phyloP scores from a whole-genome alignment of 2,797 vertebrate species.

The Neomorphus geoffroyi region DNA sequence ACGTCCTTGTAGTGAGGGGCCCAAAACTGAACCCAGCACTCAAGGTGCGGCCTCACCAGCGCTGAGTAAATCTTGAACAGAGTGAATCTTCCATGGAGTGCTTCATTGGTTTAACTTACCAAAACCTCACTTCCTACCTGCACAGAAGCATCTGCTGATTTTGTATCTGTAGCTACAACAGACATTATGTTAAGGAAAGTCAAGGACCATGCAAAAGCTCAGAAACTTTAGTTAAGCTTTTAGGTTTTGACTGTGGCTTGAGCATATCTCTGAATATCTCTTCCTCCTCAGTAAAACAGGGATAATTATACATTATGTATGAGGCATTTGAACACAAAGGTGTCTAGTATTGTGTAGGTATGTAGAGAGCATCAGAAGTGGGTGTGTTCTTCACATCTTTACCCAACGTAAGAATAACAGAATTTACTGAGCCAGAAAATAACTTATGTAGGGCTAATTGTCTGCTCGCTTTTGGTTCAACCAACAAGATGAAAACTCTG shows the following conservation, averaged over 20 bases:
- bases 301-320: not conserved
- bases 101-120: not conserved
- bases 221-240: not conserved
- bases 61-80: too few relatives aligned
- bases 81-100: not conserved
- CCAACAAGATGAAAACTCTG: not conserved
- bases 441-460: not conserved
- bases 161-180: not conserved
- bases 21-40: too few relatives aligned
- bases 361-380: not conserved
- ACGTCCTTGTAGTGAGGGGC: too few relatives aligned
- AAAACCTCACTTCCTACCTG: not conserved
- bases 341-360: not conserved
- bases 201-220: not conserved
- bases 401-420: not conserved
- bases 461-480: not conserved
- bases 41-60: too few relatives aligned
- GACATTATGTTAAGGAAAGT: not conserved
- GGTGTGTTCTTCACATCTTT: not conserved
- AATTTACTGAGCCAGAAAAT: not conserved
- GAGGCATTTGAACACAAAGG: not conserved
- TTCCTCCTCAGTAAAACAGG: not conserved
- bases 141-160: not conserved
- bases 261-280: not conserved
- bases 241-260: not conserved